phyloP scores from a whole-genome alignment of 2,888 invertebrate species.

The Rhimphoctona megacephalus region DNA sequence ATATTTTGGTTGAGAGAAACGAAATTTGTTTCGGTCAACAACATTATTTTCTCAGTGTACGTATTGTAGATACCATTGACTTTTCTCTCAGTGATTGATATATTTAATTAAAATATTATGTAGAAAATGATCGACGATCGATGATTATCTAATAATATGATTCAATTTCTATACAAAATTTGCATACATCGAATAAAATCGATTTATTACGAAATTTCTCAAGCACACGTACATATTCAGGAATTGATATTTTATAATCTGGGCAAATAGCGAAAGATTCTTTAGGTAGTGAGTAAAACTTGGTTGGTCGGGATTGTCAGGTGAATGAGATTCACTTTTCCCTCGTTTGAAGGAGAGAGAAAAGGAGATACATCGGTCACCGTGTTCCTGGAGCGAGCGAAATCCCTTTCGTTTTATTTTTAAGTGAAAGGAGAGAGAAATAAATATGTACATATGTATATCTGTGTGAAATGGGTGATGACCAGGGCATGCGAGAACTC shows the following conservation, averaged over 20 bases:
- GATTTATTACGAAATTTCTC: neutral
- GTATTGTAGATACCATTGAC: too few species aligned
- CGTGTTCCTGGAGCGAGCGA: slow-evolving; percentile 30
- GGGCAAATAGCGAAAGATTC: neutral
- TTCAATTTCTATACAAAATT: neutral
- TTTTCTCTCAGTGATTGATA: too few species aligned
- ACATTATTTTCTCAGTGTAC: too few species aligned
- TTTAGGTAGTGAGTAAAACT: neutral
- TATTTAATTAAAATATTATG: neutral
- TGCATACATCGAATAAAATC: neutral
- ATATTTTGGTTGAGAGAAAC: too few species aligned
- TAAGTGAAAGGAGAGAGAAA: slow-evolving; percentile 62
- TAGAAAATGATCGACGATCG: neutral
- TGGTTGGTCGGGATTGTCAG: slow-evolving; percentile 15
- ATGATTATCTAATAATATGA: neutral
- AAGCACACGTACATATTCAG: neutral
- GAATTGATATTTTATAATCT: neutral
- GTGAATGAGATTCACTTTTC: slow-evolving; percentile 61
- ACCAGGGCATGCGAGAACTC: slow-evolving; percentile 24
- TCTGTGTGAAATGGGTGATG: slow-evolving; percentile 35
- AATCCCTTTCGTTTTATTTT: slow-evolving; percentile 67
- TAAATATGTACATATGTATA: neutral
- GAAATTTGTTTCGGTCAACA: too few species aligned
- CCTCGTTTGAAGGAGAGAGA: slow-evolving; percentile 6
- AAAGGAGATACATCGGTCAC: slow-evolving; percentile 16